Evolutionary conservation across 1,140 invertebrate species (phyloP).

Genomic region (Diabrotica virgifera): DNA sequence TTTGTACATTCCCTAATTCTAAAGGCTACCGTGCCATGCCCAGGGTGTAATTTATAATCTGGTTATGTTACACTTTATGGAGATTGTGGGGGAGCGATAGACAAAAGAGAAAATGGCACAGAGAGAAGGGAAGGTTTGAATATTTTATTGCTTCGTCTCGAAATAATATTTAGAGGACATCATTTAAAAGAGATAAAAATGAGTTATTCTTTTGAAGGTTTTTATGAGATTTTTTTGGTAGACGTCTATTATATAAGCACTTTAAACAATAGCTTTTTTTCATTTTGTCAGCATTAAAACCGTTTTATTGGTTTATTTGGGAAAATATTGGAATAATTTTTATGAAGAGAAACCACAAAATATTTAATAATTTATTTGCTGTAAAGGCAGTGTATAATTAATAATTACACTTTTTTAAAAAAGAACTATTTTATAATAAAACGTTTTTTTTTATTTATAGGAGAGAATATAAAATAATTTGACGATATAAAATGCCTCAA

Average conservation of each 20-base stretch:
- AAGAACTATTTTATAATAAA: no score
- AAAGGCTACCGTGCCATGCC: background rate
- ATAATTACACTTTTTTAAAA: no score
- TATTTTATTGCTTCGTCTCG: background rate
- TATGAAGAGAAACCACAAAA: no score
- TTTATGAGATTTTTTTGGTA: background rate
- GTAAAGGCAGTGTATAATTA: no score
- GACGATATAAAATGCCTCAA: no score
- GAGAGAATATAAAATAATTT: no score
- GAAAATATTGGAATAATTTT: no score
- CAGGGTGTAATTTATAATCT: constrained; percentile 2
- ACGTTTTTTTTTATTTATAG: no score
- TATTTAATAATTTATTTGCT: no score
- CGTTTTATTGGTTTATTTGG: no score
- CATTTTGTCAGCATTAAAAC: no score
- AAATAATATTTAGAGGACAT: constrained; percentile 1
- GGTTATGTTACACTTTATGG: background rate
- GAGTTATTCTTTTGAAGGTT: background rate
- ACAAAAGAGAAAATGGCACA: background rate
- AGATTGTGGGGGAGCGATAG: background rate
- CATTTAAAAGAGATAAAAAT: background rate
- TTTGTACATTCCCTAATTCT: constrained; percentile 12
- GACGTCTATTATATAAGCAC: background rate
- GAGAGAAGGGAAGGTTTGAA: background rate
- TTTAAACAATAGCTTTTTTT: background rate